Evolutionary conservation across 2,113 vertebrate species (phyloP).

Genomic region (Aleadryas rufinucha): DNA sequence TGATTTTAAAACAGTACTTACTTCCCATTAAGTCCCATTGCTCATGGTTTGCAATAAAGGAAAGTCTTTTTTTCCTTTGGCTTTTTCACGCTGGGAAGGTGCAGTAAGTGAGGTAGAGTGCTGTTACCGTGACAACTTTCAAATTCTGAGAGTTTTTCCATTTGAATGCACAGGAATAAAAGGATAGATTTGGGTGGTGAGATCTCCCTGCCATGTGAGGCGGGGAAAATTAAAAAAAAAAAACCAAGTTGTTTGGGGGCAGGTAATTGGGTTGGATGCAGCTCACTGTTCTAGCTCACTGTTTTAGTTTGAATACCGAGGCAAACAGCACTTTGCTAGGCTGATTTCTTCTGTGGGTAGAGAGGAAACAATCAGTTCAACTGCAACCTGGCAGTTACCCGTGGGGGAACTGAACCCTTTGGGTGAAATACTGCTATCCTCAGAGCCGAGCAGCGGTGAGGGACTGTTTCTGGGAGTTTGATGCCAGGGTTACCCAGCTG

Average conservation of each 20-base stretch:
- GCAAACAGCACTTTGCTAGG: background rate
- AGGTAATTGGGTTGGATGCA: background rate
- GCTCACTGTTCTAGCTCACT: background rate
- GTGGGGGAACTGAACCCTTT: background rate
- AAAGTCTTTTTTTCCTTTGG: background rate
- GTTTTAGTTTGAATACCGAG: background rate
- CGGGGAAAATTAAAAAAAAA: background rate
- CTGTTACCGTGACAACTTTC: constrained; percentile 61
- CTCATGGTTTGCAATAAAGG: constrained; percentile 3
- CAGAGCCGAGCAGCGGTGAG: background rate
- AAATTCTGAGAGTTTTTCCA: constrained; percentile 46
- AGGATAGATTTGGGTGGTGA: background rate
- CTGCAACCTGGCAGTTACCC: background rate
- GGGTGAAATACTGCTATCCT: background rate
- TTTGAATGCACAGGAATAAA: constrained; percentile 52
- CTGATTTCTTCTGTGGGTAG: background rate
- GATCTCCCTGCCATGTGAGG: background rate
- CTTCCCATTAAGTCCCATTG: background rate
- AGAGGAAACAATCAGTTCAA: background rate
- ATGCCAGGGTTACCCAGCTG: fast-evolving
- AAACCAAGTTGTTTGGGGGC: background rate
- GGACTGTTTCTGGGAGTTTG: background rate
- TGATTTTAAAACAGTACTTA: constrained; percentile 46
- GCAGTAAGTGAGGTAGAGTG: background rate
- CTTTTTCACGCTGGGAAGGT: constrained; percentile 5